Conservation (phyloP, 2,888 invertebrate species). For the Amiota mariae region DNA sequence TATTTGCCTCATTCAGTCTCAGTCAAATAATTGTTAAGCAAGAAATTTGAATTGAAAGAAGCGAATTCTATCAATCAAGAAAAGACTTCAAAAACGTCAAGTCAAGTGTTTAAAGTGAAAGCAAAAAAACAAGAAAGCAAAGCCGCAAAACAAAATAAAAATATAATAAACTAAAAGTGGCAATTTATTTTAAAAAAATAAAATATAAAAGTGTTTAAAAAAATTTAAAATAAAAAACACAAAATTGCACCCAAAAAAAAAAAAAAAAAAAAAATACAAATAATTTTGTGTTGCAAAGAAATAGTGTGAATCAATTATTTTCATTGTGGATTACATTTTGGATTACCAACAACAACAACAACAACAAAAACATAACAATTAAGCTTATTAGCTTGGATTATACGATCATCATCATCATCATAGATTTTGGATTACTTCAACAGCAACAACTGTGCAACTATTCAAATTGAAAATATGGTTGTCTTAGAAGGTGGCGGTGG, state of each 20-base stretch:
- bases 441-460: slow-evolving; percentile 37
- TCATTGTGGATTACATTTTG: slow-evolving; percentile 45
- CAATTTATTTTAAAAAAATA: slow-evolving; percentile 14
- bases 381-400: slow-evolving; percentile 23
- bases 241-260: too few relatives aligned
- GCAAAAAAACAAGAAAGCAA: slow-evolving; percentile 2
- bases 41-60: slow-evolving; percentile 20
- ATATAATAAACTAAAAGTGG: slow-evolving; percentile 28
- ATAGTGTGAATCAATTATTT: slow-evolving; percentile 21
- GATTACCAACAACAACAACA: slow-evolving; percentile 24
- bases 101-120: slow-evolving; percentile 16
- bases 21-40: slow-evolving; percentile 1
- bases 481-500: slow-evolving; percentile 92
- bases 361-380: slow-evolving; percentile 31
- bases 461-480: slow-evolving; percentile 78
- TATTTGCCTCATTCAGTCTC: not conserved
- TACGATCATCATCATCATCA: slow-evolving; percentile 23
- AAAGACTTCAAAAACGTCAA: slow-evolving; percentile 7
- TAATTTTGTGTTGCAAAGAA: too few relatives aligned
- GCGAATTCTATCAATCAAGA: slow-evolving; percentile 37
- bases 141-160: not conserved
- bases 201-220: not conserved
- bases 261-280: too few relatives aligned
- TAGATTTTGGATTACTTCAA: slow-evolving; percentile 30
- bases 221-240: not conserved